phyloP scores from a whole-genome alignment of 2,797 vertebrate species.

The Clarias fuscus region DNA sequence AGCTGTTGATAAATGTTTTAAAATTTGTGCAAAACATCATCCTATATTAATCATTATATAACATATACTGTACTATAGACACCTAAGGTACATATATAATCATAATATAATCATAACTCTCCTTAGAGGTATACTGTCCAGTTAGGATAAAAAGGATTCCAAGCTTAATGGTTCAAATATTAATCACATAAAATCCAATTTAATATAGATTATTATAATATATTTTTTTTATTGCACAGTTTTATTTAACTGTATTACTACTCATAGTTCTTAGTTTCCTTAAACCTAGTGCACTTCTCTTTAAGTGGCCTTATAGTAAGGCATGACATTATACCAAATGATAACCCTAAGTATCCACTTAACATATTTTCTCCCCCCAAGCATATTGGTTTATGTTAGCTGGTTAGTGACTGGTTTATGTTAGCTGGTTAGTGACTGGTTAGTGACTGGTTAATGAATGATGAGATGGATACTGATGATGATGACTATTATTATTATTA shows the following conservation, averaged over 20 bases:
- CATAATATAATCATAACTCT: neutral
- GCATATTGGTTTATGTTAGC: neutral
- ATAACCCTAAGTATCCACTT: neutral
- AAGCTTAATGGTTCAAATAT: neutral
- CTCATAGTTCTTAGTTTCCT: neutral
- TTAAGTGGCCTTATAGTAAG: neutral
- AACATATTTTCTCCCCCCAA: neutral
- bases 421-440: neutral
- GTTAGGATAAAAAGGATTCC: too few species aligned
- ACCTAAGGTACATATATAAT: neutral
- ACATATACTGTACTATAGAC: neutral
- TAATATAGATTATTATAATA: neutral
- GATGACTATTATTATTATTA: too few species aligned
- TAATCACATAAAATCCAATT: neutral
- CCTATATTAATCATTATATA: slow-evolving; percentile 19
- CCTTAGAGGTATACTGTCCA: neutral
- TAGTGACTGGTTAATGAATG: neutral
- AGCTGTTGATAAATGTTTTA: too few species aligned
- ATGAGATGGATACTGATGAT: neutral
- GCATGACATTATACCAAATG: neutral
- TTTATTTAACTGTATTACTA: neutral
- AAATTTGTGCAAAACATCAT: slow-evolving; percentile 50
- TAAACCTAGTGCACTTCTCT: neutral
- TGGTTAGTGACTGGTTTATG: neutral
- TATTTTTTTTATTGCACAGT: neutral